A percentile compares a stretch with the other conserved stretches of the same genome.
phyloP scores from a whole-genome alignment of 2,888 invertebrate species.

The Atrina japonica region DNA sequence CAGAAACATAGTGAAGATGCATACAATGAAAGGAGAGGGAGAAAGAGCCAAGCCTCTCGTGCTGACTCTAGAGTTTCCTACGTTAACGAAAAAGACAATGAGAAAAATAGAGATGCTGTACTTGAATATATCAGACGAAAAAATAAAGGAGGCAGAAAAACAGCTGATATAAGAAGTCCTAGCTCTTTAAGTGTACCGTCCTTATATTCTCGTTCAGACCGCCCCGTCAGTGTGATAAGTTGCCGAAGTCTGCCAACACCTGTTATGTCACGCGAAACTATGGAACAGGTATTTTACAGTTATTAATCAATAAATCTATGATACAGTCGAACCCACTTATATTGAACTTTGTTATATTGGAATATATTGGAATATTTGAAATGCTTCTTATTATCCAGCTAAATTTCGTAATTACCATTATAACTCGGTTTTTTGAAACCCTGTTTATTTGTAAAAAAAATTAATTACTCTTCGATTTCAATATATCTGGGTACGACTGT shows the following conservation, averaged over 20 bases:
- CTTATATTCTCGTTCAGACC: slow-evolving; percentile 38
- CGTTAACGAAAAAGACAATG: slow-evolving; percentile 50
- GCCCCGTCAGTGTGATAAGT: slow-evolving; percentile 51
- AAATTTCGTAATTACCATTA: too few species aligned
- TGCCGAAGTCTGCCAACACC: slow-evolving; percentile 66
- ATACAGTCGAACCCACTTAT: too few species aligned
- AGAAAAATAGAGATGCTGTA: slow-evolving; percentile 49
- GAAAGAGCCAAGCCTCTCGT: slow-evolving; percentile 49
- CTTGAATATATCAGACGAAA: slow-evolving; percentile 52
- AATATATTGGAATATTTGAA: too few species aligned
- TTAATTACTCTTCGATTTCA: too few species aligned
- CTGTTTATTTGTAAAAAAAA: too few species aligned
- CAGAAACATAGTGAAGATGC: slow-evolving; percentile 45
- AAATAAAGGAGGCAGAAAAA: slow-evolving; percentile 51
- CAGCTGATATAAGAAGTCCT: slow-evolving; percentile 47
- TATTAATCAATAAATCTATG: too few species aligned
- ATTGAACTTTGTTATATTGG: too few species aligned
- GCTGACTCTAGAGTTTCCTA: slow-evolving; percentile 60
- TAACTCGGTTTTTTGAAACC: too few species aligned
- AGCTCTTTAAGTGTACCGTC: slow-evolving; percentile 55
- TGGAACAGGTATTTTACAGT: slow-evolving; percentile 58
- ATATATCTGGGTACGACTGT: too few species aligned
- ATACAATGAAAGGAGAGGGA: slow-evolving; percentile 43
- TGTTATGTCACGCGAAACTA: slow-evolving; percentile 47
- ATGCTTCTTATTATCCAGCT: too few species aligned